phyloP scores from a whole-genome alignment of 2,113 vertebrate species.

The Barnardius zonarius region DNA sequence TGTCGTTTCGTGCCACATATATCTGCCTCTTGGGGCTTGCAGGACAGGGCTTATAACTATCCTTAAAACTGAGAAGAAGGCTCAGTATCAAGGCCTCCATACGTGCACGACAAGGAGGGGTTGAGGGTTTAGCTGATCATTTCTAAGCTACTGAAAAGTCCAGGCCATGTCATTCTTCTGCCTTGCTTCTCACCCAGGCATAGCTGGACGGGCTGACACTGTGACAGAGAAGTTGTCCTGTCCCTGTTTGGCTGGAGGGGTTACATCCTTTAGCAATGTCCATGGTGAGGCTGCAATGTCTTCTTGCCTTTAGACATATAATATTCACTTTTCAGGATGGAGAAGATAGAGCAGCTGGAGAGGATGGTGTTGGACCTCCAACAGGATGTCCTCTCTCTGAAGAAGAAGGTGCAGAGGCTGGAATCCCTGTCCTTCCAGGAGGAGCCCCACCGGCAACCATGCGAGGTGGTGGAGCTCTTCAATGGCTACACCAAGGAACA shows the following conservation, averaged over 20 bases:
- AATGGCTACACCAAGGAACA: slow-evolving; percentile 65
- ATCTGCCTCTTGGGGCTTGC: not conserved
- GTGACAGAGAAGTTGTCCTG: not conserved
- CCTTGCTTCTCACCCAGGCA: not conserved
- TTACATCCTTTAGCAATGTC: not conserved
- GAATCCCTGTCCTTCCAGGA: slow-evolving; percentile 55
- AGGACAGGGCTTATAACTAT: not conserved
- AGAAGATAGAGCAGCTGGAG: slow-evolving; percentile 63
- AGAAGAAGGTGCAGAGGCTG: slow-evolving; percentile 59
- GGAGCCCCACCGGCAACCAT: not conserved
- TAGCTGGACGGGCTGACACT: not conserved
- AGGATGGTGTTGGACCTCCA: slow-evolving; percentile 44
- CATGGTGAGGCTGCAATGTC: fast-evolving
- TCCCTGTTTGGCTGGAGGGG: not conserved
- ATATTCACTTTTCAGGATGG: not conserved
- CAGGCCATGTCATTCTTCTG: not conserved
- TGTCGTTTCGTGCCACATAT: not conserved
- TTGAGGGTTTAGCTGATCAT: not conserved
- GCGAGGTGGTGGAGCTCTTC: slow-evolving; percentile 48
- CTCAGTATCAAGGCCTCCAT: not conserved
- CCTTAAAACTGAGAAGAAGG: not conserved
- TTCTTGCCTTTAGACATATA: not conserved
- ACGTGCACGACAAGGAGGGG: fast-evolving
- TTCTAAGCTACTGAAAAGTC: not conserved
- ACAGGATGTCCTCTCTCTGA: slow-evolving; percentile 25